A percentile compares a stretch with the other conserved stretches of the same genome.
Conservation (phyloP, 2,888 invertebrate genomes). For the Dromius quadrimaculatus region DNA sequence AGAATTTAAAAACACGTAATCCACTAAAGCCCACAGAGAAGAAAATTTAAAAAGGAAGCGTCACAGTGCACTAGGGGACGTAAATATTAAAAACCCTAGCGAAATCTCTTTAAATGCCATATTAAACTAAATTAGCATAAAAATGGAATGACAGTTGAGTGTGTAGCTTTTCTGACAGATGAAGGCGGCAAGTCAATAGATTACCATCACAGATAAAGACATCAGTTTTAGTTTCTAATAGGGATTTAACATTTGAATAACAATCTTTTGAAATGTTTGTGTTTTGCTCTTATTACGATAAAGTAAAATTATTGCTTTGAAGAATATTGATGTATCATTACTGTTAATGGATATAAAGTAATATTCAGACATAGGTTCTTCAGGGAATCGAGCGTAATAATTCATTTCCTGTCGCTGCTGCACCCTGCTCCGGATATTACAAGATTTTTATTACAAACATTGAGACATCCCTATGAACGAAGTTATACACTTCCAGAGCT, state of each 20-base stretch:
- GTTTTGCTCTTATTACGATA: not conserved
- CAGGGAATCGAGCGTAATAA: conserved; percentile 22
- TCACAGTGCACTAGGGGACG: conserved; percentile 51
- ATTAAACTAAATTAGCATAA: conserved; percentile 66
- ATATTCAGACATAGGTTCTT: conserved; percentile 6
- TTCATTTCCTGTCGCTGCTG: conserved; percentile 22
- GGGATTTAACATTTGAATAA: conserved; percentile 17
- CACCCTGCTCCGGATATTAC: conserved; percentile 36
- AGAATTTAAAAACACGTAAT: conserved; percentile 48
- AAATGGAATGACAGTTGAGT: conserved; percentile 59
- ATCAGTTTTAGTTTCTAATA: conserved; percentile 13
- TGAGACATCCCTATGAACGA: too few relatives aligned
- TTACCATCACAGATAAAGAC: conserved; percentile 15
- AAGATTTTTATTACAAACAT: too few relatives aligned
- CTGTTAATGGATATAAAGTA: not conserved
- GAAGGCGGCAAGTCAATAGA: conserved; percentile 18
- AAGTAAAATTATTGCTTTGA: not conserved
- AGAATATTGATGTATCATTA: not conserved
- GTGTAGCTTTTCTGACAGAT: conserved; percentile 39
- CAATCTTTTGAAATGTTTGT: not conserved
- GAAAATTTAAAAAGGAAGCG: conserved; percentile 50
- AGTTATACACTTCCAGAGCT: too few relatives aligned
- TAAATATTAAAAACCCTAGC: conserved; percentile 66
- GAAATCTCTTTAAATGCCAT: conserved; percentile 65
- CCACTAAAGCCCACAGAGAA: conserved; percentile 47